Evolutionary conservation across 2,113 vertebrate genomes (phyloP).

Genomic region (Vulpes vulpes): DNA sequence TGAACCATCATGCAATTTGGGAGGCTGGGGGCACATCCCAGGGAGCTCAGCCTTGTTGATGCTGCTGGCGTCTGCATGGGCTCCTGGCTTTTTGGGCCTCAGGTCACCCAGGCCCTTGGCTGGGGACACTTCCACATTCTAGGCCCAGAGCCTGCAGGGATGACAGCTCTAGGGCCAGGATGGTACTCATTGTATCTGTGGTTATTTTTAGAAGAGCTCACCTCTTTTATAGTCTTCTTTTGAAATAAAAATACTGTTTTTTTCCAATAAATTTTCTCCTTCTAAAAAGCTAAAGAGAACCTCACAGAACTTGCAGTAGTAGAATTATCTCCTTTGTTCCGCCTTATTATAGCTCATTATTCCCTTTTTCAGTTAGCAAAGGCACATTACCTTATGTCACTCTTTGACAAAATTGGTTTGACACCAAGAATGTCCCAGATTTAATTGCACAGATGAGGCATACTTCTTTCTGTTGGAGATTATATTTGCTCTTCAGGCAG

Average conservation of each 20-base stretch:
- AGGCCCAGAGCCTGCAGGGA: background rate
- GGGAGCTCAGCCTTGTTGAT: background rate
- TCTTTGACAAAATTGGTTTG: background rate
- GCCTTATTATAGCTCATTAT: background rate
- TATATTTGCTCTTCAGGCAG: background rate
- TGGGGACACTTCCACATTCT: background rate
- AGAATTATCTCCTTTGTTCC: background rate
- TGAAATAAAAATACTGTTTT: background rate
- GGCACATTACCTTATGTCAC: background rate
- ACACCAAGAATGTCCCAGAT: background rate
- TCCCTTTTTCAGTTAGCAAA: background rate
- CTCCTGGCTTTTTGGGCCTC: rapidly evolving
- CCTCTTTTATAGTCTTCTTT: background rate
- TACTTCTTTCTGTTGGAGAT: background rate
- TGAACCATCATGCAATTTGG: rapidly evolving
- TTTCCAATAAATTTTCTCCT: background rate
- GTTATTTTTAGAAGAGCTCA: background rate
- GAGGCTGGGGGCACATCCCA: rapidly evolving
- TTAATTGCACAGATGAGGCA: background rate
- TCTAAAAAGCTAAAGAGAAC: background rate
- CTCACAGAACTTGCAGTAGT: background rate
- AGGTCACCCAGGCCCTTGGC: background rate
- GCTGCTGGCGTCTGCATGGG: rapidly evolving
- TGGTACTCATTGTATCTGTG: background rate
- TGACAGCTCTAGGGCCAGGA: background rate